Evolutionary conservation across 2,888 invertebrate species (phyloP).

Genomic region (Athalia cordata): DNA sequence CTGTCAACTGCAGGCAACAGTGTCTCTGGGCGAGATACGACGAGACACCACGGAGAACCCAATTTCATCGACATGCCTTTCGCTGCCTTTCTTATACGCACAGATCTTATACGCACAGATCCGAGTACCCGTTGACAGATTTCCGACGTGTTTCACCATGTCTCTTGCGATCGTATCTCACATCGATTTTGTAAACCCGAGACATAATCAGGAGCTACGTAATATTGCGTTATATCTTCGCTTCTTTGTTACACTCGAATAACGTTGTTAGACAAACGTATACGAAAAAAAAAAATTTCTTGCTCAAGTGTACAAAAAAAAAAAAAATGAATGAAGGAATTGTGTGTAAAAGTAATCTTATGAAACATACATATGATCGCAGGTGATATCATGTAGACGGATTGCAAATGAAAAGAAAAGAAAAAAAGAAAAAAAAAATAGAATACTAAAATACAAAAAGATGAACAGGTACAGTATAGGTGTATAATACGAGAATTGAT

Average conservation of each 20-base stretch:
- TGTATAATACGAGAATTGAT: too few species aligned
- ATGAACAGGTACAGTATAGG: too few species aligned
- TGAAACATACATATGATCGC: too few species aligned
- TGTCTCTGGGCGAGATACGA: slow-evolving; percentile 1
- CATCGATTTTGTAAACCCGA: slow-evolving; percentile 18
- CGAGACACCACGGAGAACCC: slow-evolving; percentile 8
- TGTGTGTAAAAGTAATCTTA: too few species aligned
- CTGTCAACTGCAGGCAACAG: slow-evolving; percentile 28
- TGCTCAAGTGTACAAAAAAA: not conserved
- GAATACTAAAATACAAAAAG: too few species aligned
- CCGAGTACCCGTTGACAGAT: not conserved
- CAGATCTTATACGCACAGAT: too few species aligned
- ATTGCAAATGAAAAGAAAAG: too few species aligned
- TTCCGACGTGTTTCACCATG: slow-evolving; percentile 16
- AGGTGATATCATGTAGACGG: too few species aligned
- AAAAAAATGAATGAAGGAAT: not conserved
- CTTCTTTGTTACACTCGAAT: not conserved
- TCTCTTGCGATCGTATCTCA: not conserved
- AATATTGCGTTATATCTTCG: not conserved
- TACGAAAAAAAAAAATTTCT: slow-evolving; percentile 10
- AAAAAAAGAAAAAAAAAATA: too few species aligned
- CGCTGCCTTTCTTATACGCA: not conserved
- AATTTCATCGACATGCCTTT: slow-evolving; percentile 25
- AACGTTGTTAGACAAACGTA: too few species aligned
- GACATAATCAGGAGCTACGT: slow-evolving; percentile 3